Percentiles rank a stretch among this genome's conserved stretches.
Conservation (phyloP, 53 echinoderm and acorn worm genomes). For the Stichopus horrens region DNA sequence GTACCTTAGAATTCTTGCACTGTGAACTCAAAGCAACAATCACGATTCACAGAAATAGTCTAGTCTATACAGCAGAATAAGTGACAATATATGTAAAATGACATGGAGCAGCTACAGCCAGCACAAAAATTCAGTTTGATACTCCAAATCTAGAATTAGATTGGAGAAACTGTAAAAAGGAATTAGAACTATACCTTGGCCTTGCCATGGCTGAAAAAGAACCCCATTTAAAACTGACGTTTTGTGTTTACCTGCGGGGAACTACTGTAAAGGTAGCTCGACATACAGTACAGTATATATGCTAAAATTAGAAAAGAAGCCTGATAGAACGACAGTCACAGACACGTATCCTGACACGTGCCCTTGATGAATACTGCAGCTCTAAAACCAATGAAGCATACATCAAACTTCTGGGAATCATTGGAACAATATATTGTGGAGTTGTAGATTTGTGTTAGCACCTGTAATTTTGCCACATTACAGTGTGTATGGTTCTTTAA, state of each 20-base stretch:
- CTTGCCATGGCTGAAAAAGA: conserved; percentile 32
- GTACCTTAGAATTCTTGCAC: too few species aligned
- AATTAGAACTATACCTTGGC: conserved; percentile 44
- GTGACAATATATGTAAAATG: too few species aligned
- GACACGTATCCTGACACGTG: not conserved
- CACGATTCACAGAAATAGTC: too few species aligned
- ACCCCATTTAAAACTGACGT: conserved; percentile 34
- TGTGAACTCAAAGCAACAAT: too few species aligned
- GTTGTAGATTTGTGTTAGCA: conserved; percentile 38
- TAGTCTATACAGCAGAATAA: too few species aligned
- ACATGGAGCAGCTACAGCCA: not conserved
- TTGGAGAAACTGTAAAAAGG: conserved; percentile 51
- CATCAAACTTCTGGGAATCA: conserved; percentile 3
- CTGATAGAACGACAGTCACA: conserved; percentile 18
- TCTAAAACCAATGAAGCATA: conserved; percentile 50
- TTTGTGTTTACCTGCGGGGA: conserved; percentile 38
- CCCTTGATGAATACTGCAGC: conserved; percentile 51
- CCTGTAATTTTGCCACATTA: conserved; percentile 54
- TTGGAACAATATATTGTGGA: conserved; percentile 41
- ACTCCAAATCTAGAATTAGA: conserved; percentile 12
- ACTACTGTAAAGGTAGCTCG: conserved; percentile 23
- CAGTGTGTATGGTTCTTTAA: conserved; percentile 42
- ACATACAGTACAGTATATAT: conserved; percentile 1
- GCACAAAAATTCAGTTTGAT: conserved; percentile 22
- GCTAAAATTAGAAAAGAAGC: not conserved